Evolutionary conservation across 2,888 invertebrate genomes (phyloP).

Genomic region (Melinopterus prodromus): DNA sequence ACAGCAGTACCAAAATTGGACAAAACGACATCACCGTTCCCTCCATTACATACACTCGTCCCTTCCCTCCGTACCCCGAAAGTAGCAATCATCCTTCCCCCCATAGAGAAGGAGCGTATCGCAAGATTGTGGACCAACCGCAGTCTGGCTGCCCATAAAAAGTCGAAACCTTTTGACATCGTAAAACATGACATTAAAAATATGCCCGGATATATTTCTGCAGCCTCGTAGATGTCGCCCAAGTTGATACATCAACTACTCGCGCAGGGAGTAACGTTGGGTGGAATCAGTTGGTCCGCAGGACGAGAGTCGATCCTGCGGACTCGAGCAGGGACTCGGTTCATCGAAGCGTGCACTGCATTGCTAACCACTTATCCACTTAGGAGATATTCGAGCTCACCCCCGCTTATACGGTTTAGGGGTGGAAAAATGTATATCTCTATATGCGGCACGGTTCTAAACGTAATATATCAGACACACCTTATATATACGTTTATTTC

Average conservation of each 20-base stretch:
- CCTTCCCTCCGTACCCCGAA: background rate
- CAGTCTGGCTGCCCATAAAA: conserved; percentile 47
- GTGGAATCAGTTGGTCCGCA: background rate
- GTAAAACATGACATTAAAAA: conserved; percentile 59
- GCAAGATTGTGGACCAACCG: conserved; percentile 4
- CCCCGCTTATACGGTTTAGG: conserved; percentile 4
- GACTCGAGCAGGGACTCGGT: background rate
- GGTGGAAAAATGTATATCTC: background rate
- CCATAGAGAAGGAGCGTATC: background rate
- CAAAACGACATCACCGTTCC: background rate
- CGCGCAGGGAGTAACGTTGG: background rate
- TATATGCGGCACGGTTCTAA: background rate
- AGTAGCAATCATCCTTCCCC: conserved; percentile 6
- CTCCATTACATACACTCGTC: background rate
- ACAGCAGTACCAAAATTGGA: background rate
- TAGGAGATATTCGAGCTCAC: background rate
- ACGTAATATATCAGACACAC: background rate
- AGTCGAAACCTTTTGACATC: conserved; percentile 57
- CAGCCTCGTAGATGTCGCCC: conserved; percentile 42
- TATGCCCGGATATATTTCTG: conserved; percentile 56
- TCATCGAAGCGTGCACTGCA: background rate
- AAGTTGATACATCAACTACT: background rate
- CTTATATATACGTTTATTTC: background rate
- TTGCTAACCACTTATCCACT: conserved; percentile 4
- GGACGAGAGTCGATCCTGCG: background rate